Conservation (phyloP, 1,140 invertebrate species). For the Atta texana region DNA sequence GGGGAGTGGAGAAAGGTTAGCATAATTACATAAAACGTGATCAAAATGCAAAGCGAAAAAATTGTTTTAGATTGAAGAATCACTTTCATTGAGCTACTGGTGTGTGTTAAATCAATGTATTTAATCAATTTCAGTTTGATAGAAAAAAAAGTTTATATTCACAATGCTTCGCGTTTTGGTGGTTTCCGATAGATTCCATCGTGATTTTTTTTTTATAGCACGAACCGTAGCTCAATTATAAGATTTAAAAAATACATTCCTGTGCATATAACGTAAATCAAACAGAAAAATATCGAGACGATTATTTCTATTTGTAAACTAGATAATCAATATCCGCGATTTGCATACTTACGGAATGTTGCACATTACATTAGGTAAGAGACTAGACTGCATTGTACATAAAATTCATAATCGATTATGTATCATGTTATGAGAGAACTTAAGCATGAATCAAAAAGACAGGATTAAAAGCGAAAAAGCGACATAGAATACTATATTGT, state of each 20-base stretch:
- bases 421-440: slow-evolving; percentile 77
- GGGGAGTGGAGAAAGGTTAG: not conserved
- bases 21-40: slow-evolving; percentile 1
- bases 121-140: slow-evolving; percentile 32
- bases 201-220: slow-evolving; percentile 45
- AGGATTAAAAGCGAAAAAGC: slow-evolving; percentile 57
- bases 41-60: slow-evolving; percentile 19
- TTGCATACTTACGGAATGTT: slow-evolving; percentile 69
- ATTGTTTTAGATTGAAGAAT: slow-evolving; percentile 18
- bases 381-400: slow-evolving; percentile 76
- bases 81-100: not conserved
- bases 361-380: slow-evolving; percentile 69
- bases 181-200: not conserved
- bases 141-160: slow-evolving; percentile 17
- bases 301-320: slow-evolving; percentile 58
- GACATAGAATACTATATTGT: slow-evolving; percentile 75
- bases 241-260: slow-evolving; percentile 35
- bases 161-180: slow-evolving; percentile 7
- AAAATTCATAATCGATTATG: slow-evolving; percentile 78
- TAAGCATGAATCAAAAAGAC: slow-evolving; percentile 65
- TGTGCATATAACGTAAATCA: slow-evolving; percentile 37
- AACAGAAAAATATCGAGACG: slow-evolving; percentile 70
- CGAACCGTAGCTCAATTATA: slow-evolving; percentile 6
- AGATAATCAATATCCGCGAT: slow-evolving; percentile 69
- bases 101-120: slow-evolving; percentile 25